Base-by-base conservation (phyloP, 2,888 invertebrate genomes). In the Idaea dimidiata region DNA sequence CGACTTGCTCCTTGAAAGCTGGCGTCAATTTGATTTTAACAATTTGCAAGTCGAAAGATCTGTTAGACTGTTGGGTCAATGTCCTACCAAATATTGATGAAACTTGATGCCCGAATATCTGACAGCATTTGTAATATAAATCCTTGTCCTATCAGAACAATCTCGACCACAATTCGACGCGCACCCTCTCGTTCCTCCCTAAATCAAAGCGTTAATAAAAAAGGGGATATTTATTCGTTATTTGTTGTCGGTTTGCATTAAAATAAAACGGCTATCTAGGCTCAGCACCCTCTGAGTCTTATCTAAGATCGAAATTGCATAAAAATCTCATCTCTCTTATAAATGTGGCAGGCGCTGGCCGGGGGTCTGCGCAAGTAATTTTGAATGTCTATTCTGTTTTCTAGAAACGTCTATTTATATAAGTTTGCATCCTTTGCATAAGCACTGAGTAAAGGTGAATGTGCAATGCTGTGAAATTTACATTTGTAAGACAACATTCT, bases 211-310 rank as follows among this genome's bases (percentile, higher is more conserved):
- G 82, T 86, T 84, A 83, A 84, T 85, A 90, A 90, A 86, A 88
- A 72, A 83, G 79, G 82, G 88, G 86, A 89, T 89, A 89, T 88
- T 88, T 89, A 91, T 91, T 87, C 84, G 87, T 91, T 91, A 92
- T 92, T 92, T 92, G 91, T 89, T 89, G 88, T 90, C 86, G 87
- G 87, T 88, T 90, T 84, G 88, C 84, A 91, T 92, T 91, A 91
- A 90, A 92, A 90, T 91, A 90, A 89, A 89, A 80, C 87, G 81
- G 76, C 84, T 89, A 89, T 89, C 89, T 89, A 87, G 84, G 83
- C 85, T 87, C 84, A 82, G 81, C 88, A 87, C 90, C 92, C 89
- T 87, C 78, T 76, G 67, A 68, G 83, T 79, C 78, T 88, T 91
- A 91, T 92, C 91, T 91, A 82, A 87, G 89, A 91, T 91, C 87